Base-by-base conservation (phyloP, 2,113 vertebrate genomes). In the Cariama cristata region DNA sequence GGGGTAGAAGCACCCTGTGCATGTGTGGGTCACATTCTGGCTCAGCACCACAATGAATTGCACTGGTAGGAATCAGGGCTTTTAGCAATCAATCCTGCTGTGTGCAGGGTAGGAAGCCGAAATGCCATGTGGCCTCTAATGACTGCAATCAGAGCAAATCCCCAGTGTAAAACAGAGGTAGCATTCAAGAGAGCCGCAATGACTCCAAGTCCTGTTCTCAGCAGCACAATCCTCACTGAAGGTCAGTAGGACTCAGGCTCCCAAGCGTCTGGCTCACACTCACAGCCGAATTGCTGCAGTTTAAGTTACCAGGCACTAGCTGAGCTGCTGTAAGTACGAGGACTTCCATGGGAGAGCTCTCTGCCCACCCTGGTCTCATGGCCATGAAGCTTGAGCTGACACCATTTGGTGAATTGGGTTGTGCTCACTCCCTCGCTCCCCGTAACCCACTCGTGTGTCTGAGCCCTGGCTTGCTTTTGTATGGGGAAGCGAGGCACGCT, bases 161-260 rank as follows among this genome's bases (percentile, higher is more conserved):
- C 79, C 28, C 28, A 12, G 42, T 8, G 47, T 35, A 33, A 71
- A 58, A 19, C 4, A 56, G 84, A 56, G 69, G 33, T 20, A 56
- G 18, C 18, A 3, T 58, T 79, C 0, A 2, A 17, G 71, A 81
- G 52, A 30, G 38, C 19, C 5, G 0, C 3, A 3, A 8, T 58
- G 72, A 44, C 63, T 88, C 59, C 52, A 35, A 56, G 72, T 40
- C 45, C 79, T 92, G 6, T 50, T 74, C 55, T 83, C 45, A 53
- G 83, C 82, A 92, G 58, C 71, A 7, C 82, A 47, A 3, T 47
- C 66, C 59, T 86, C 45, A 14, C 72, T 68, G 86, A 74, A 66
- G 73, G 72, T 84, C 76, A 55, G 20, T 38, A 59, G 56, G 73
- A 52, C 64, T 66, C 2, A 1, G 47, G 47, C 28, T 88, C 13